A percentile compares a stretch with the other conserved stretches of the same genome.
phyloP scores from a whole-genome alignment of 2,888 invertebrate species.

The Amphipyra berbera region DNA sequence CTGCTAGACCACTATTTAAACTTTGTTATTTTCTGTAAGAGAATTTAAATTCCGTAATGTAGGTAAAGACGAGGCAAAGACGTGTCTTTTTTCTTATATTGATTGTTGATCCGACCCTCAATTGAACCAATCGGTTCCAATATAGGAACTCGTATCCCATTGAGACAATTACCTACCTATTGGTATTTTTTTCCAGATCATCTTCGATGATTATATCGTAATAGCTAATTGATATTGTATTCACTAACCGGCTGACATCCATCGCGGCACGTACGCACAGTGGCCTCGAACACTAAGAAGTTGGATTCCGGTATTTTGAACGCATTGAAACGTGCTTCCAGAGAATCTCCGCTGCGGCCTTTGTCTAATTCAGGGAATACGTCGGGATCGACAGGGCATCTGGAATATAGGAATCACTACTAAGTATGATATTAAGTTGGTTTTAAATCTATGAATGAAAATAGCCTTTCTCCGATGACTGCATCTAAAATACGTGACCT shows the following conservation, averaged over 20 bases:
- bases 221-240: not conserved
- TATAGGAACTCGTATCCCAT: not conserved
- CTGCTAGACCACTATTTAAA: too few species aligned
- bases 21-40: too few species aligned
- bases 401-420: slow-evolving; percentile 69
- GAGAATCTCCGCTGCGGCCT: slow-evolving; percentile 95
- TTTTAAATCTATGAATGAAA: too few species aligned
- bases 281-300: slow-evolving; percentile 97
- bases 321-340: slow-evolving; percentile 97
- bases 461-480: too few species aligned
- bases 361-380: slow-evolving; percentile 97
- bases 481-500: too few species aligned
- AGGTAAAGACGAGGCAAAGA: too few species aligned
- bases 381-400: slow-evolving; percentile 97
- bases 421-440: not conserved
- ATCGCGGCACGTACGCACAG: slow-evolving; percentile 96
- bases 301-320: slow-evolving; percentile 98
- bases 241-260: slow-evolving; percentile 94
- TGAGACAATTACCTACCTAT: slow-evolving; percentile 21
- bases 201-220: not conserved
- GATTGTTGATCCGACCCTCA: not conserved
- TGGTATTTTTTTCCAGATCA: not conserved
- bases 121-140: slow-evolving; percentile 15
- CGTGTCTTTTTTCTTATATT: too few species aligned
- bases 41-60: too few species aligned